phyloP scores from a whole-genome alignment of 2,888 invertebrate species.

The Synanthedon tipuliformis region DNA sequence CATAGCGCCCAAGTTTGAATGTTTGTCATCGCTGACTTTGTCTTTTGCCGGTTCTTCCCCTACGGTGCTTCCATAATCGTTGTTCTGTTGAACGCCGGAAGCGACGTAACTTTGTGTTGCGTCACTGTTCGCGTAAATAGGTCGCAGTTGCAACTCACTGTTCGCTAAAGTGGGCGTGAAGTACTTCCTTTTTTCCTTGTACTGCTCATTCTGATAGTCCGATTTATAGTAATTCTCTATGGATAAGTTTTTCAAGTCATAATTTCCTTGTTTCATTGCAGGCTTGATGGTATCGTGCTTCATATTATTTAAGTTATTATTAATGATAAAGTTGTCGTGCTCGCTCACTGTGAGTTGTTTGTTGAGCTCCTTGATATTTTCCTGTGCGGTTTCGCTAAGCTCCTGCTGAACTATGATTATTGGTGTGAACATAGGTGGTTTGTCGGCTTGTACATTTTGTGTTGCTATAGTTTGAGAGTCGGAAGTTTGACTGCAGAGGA shows the following conservation, averaged over 20 bases:
- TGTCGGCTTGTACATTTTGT: slow-evolving; percentile 3
- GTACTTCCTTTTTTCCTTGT: slow-evolving; percentile 27
- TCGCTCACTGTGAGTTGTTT: background rate
- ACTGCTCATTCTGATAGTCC: slow-evolving; percentile 20
- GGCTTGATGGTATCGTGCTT: slow-evolving; percentile 8
- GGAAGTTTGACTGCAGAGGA: slow-evolving; percentile 43
- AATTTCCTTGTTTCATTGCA: slow-evolving; percentile 25
- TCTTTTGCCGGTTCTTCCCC: background rate
- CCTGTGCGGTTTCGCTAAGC: slow-evolving; percentile 13
- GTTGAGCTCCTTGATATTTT: slow-evolving; percentile 5
- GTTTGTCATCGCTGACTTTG: background rate
- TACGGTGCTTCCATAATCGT: background rate
- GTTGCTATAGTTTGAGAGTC: slow-evolving; percentile 19
- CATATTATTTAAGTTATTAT: slow-evolving; percentile 15
- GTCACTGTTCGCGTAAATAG: slow-evolving; percentile 7
- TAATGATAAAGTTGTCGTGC: slow-evolving; percentile 16
- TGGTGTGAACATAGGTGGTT: slow-evolving; percentile 24
- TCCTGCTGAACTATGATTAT: slow-evolving; percentile 36
- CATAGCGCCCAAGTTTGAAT: background rate
- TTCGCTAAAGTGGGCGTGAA: slow-evolving; percentile 21
- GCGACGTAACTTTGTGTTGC: slow-evolving; percentile 11
- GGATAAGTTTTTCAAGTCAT: slow-evolving; percentile 38
- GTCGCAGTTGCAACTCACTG: slow-evolving; percentile 14
- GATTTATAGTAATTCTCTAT: slow-evolving; percentile 27
- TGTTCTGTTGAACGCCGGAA: background rate